A percentile compares a stretch with the other conserved stretches of the same genome.
Evolutionary conservation across 2,797 vertebrate species (phyloP).

Genomic region (Kryptopterus vitreolus): DNA sequence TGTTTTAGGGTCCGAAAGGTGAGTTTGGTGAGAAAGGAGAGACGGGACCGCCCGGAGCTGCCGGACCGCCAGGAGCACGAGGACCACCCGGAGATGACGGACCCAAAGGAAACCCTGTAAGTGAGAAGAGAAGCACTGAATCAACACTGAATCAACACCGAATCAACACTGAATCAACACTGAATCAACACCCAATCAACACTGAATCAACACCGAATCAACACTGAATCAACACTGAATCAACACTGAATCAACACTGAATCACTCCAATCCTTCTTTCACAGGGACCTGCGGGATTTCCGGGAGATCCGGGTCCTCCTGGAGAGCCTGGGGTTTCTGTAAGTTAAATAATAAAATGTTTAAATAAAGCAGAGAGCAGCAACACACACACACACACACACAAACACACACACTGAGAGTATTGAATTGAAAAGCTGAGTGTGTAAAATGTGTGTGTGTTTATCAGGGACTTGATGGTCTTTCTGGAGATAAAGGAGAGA

Average conservation of each 20-base stretch:
- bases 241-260: background rate
- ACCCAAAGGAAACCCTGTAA: conserved; percentile 95
- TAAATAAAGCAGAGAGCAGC: background rate
- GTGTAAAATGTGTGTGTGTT: conserved; percentile 28
- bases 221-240: background rate
- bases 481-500: conserved; percentile 93
- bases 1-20: conserved; percentile 87
- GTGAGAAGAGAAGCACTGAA: conserved; percentile 56
- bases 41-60: conserved; percentile 91
- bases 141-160: background rate
- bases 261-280: background rate
- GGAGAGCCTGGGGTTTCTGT: conserved; percentile 92
- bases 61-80: conserved; percentile 89
- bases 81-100: conserved; percentile 95
- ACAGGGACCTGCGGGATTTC: conserved; percentile 96
- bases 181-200: too few relatives aligned
- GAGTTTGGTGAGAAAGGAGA: conserved; percentile 97
- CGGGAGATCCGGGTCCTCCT: conserved; percentile 96
- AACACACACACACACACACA: too few relatives aligned
- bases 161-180: background rate
- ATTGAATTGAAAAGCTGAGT: background rate
- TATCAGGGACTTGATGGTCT: conserved; percentile 89
- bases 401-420: background rate
- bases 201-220: background rate
- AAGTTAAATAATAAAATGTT: conserved; percentile 69